Conservation (phyloP, 2,113 vertebrate genomes). For the Mandrillus leucophaeus region DNA sequence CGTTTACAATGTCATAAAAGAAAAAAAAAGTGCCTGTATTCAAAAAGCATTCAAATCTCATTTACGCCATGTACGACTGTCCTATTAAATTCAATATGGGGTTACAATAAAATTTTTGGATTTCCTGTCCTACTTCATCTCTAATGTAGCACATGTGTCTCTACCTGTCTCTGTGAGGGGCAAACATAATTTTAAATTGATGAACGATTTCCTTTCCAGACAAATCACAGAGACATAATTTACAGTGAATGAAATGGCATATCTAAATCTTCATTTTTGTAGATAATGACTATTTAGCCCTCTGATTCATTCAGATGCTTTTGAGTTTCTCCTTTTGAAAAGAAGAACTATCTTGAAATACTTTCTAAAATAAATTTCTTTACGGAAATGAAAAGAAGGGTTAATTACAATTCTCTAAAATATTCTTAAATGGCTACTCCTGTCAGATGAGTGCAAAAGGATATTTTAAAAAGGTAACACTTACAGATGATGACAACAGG, state of each 20-base stretch:
- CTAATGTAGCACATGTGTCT: conserved; percentile 33
- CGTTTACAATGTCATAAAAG: conserved; percentile 52
- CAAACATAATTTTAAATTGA: conserved; percentile 74
- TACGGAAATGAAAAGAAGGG: conserved; percentile 65
- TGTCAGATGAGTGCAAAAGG: neutral
- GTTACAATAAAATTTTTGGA: conserved; percentile 73
- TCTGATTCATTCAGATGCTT: conserved; percentile 40
- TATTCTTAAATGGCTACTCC: conserved; percentile 47
- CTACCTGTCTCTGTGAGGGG: conserved; percentile 53
- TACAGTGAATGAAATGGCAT: conserved; percentile 59
- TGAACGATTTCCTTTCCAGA: conserved; percentile 77
- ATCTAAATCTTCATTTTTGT: conserved; percentile 57
- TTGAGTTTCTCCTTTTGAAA: conserved; percentile 65
- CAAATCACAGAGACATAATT: conserved; percentile 26
- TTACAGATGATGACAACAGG: neutral
- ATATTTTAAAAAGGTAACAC: neutral
- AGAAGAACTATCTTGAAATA: conserved; percentile 73
- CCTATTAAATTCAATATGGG: conserved; percentile 73
- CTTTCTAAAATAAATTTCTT: conserved; percentile 65
- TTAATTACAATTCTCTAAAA: conserved; percentile 54
- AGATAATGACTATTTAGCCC: conserved; percentile 62
- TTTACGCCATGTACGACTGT: conserved; percentile 60
- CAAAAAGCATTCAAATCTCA: conserved; percentile 43
- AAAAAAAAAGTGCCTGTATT: conserved; percentile 67
- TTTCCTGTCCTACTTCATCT: conserved; percentile 68